These are phyloP conservation scores for Phyto melanocephala DNA, from an alignment of 2,888 invertebrate genomes.

Conservation along the genomic window DNA sequence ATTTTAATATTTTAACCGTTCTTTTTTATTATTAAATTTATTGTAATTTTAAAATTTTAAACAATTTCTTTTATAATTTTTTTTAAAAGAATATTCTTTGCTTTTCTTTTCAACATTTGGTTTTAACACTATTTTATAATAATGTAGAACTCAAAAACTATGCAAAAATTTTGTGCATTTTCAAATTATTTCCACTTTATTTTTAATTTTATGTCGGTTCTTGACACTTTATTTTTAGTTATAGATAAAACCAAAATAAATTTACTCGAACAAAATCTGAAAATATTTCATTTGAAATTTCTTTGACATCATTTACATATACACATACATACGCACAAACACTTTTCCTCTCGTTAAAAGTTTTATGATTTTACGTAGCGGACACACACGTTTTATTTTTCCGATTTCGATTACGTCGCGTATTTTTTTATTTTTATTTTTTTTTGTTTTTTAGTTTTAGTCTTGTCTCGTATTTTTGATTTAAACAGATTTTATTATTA, in stretches of 20 bases:
- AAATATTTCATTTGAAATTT: conserved; percentile 33
- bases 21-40: not conserved
- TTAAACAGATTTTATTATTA: conserved; percentile 33
- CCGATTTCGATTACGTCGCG: conserved; percentile 5
- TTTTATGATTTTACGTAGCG: not conserved
- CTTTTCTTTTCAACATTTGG: conserved; percentile 19
- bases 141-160: not conserved
- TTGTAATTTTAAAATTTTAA: not conserved
- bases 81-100: conserved; percentile 20
- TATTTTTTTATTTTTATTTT: no score
- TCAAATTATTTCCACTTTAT: conserved; percentile 3
- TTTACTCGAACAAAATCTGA: not conserved
- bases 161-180: not conserved
- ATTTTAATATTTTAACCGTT: not conserved
- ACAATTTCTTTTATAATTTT: conserved; percentile 40
- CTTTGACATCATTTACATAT: conserved; percentile 25
- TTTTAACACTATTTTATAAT: conserved; percentile 35
- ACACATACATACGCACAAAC: not conserved
- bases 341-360: conserved; percentile 8
- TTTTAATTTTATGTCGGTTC: conserved; percentile 32
- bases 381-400: conserved; percentile 27
- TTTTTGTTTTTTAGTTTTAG: not conserved
- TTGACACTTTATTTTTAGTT: conserved; percentile 41
- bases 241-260: conserved; percentile 15
- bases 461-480: not conserved